Evolutionary conservation across 2,888 invertebrate species (phyloP).

Genomic region (Oscheius sp.): DNA sequence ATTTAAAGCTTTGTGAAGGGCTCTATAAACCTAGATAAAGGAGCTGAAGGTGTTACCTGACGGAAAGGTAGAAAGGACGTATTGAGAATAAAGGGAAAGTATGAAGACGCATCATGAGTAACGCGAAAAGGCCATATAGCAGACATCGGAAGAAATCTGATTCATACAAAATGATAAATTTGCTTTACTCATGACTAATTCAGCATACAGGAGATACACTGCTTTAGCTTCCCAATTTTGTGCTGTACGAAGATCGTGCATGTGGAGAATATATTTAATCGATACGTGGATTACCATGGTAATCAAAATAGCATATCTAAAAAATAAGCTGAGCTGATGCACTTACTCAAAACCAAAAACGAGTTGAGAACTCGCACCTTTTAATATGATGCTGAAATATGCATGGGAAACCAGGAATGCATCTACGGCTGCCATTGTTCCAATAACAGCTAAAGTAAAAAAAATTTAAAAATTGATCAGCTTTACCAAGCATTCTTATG

Average conservation of each 20-base stretch:
- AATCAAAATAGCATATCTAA: conserved; percentile 87
- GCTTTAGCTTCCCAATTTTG: conserved; percentile 98
- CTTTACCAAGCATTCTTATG: conserved; percentile 83
- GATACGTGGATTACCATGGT: conserved; percentile 82
- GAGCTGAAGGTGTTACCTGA: conserved; percentile 76
- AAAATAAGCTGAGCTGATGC: not conserved
- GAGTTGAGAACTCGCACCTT: conserved; percentile 95
- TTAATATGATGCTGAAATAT: conserved; percentile 90
- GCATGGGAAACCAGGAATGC: conserved; percentile 88
- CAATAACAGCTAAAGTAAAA: conserved; percentile 76
- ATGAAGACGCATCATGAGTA: conserved; percentile 94
- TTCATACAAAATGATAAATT: not conserved
- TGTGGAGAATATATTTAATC: conserved; percentile 88
- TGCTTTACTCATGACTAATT: conserved; percentile 85
- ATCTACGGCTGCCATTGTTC: conserved; percentile 84
- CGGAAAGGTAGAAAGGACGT: conserved; percentile 98
- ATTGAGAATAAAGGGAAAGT: conserved; percentile 97
- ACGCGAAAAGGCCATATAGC: conserved; percentile 89
- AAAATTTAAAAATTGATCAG: not conserved
- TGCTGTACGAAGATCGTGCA: conserved; percentile 85
- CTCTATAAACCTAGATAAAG: conserved; percentile 7
- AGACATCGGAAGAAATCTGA: conserved; percentile 78
- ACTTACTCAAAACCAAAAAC: conserved; percentile 93
- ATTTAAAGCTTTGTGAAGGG: conserved; percentile 90
- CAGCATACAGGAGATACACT: conserved; percentile 93